Base-by-base conservation (phyloP, 2,113 vertebrate genomes). In the Petaurus breviceps region DNA sequence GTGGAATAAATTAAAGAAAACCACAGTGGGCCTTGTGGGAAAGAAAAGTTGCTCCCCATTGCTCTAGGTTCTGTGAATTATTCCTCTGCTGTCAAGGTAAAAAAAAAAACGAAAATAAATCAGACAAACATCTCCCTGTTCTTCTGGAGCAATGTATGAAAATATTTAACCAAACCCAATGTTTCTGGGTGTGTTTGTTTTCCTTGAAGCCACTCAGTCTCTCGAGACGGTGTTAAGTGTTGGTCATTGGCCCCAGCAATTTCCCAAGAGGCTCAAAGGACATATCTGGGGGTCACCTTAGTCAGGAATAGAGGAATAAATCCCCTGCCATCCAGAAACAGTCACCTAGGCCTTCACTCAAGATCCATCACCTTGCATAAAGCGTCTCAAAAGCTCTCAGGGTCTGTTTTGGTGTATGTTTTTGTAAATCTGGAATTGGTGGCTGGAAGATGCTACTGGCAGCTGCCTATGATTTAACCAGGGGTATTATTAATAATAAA, bases 301-400 rank as follows among this genome's bases (percentile, higher is more conserved):
- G 46, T 95, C 26, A 43, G 37, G 22, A 14, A 8, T 92, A 94
- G 92, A 97, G 94, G 93, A 92, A 93, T 94, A 94, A 90, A 28
- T 49, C 91, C 96, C 90, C 93, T n/a, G 31, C 84, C 53, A 96
- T 3, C 93, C 91, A 96, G 92, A 43, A 91, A 93, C 53, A 55
- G 51, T 22, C 51, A 97, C 28, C 89, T 57, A 91, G 28, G n/a
- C 50, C 94, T 51, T 84, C 51, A 89, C 51, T 52, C 94, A 95
- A 95, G 95, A 92, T 55, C 92, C 68, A 51, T 52, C 95, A 93
- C 93, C 93, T 68, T 94, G 95, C 19, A 95, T 89, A 97, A 95
- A 90, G 3, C 3, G 52, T 52, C 52, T 52, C 16, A 52, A n/a
- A n/a, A 25, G 37, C 22, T 77, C 57, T 68, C 57, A 37, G 3